phyloP scores from a whole-genome alignment of 2,888 invertebrate genomes.

The Eilema depressum region DNA sequence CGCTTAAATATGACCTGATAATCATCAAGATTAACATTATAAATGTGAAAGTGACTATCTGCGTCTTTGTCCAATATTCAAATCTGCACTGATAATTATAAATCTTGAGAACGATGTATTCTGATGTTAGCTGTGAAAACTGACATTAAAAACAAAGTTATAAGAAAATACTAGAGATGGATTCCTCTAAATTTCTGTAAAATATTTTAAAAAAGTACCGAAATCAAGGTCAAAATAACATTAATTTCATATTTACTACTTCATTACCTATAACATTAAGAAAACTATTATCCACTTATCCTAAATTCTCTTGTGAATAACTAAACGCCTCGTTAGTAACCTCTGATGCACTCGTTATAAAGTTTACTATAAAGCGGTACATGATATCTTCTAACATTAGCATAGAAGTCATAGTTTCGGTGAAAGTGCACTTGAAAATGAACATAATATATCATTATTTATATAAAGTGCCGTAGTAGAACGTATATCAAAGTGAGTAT shows the following conservation, averaged over 20 bases:
- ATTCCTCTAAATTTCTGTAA: too few species aligned
- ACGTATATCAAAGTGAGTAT: too few species aligned
- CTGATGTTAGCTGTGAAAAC: too few species aligned
- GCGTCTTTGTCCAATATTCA: too few species aligned
- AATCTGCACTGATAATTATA: too few species aligned
- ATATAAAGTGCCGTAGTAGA: too few species aligned
- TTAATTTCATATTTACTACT: not conserved
- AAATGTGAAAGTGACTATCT: too few species aligned
- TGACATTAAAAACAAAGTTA: too few species aligned
- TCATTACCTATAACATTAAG: not conserved
- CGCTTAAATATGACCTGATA: too few species aligned
- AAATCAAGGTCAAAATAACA: not conserved
- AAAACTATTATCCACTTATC: not conserved
- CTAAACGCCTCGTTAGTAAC: constrained; percentile 13
- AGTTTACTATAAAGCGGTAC: not conserved
- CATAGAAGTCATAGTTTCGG: not conserved
- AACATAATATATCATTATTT: not conserved
- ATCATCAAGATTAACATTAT: too few species aligned
- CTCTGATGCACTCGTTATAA: not conserved
- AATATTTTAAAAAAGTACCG: not conserved
- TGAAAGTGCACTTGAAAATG: not conserved
- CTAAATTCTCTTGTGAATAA: constrained; percentile 13
- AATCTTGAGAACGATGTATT: too few species aligned
- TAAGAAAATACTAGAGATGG: too few species aligned
- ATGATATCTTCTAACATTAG: not conserved